Evolutionary conservation across 2,113 vertebrate species (phyloP).

Genomic region (Phyllopteryx taeniolatus): DNA sequence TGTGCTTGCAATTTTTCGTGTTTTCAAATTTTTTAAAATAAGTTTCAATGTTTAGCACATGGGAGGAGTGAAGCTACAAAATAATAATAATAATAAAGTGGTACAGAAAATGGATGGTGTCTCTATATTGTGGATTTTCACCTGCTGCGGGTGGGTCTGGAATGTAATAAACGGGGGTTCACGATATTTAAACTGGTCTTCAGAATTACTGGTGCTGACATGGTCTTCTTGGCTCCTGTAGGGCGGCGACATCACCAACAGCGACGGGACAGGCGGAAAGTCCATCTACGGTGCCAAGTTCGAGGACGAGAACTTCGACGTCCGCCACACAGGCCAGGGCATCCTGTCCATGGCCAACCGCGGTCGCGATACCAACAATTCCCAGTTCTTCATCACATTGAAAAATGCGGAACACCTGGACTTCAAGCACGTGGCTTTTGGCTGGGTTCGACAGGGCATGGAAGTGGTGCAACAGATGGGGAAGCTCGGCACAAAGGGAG

Average conservation of each 20-base stretch:
- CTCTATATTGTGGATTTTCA: not conserved
- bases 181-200: not conserved
- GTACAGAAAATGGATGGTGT: not conserved
- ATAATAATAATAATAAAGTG: too few species aligned
- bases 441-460: constrained; percentile 88
- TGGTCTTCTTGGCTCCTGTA: constrained; percentile 39
- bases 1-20: too few species aligned
- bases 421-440: constrained; percentile 93
- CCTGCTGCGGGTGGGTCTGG: too few species aligned
- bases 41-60: too few species aligned
- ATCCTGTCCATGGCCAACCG: constrained; percentile 90
- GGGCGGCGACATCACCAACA: constrained; percentile 89
- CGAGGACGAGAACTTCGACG: constrained; percentile 90
- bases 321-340: constrained; percentile 86
- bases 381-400: constrained; percentile 94
- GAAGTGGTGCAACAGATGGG: constrained; percentile 85
- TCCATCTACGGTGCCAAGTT: constrained; percentile 88
- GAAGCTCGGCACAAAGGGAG: constrained; percentile 81
- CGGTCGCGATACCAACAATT: constrained; percentile 87
- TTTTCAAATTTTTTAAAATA: too few species aligned
- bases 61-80: too few species aligned
- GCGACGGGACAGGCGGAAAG: constrained; percentile 84
- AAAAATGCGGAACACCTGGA: constrained; percentile 90
- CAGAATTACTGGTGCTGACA: not conserved
- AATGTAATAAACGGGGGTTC: too few species aligned